Base-by-base conservation (phyloP, 2,888 invertebrate species). In the Papilio elwesi region DNA sequence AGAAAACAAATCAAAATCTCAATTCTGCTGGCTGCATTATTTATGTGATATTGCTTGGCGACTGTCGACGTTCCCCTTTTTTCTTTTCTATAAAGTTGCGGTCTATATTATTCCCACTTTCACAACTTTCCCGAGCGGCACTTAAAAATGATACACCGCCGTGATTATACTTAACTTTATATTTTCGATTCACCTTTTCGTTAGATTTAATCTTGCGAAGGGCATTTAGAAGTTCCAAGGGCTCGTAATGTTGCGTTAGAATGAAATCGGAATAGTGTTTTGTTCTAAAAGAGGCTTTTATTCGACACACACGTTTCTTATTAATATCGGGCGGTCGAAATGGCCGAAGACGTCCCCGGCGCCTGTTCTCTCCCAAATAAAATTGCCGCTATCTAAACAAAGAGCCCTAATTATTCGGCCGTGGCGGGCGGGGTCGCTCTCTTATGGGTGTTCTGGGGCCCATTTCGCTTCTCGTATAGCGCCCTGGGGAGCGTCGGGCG, bases 361-460 rank as follows among this genome's bases (percentile, higher is more conserved):
- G 93, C 87, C 89, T 90, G 92, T 89, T 92, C 91, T 90, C 93
- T 92, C 91, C 93, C 94, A 93, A 94, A 94, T 94, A 94, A 94
- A 94, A 94, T 93, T 94, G 94, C 93, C 90, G 94, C 94, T 94
- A 94, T 94, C 94, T 94, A 94, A 94, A 94, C 94, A 94, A 94
- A 94, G 94, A 94, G 94, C 94, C 94, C 95, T 95, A 95, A 95
- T 95, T 95, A 95, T 95, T 94, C 94, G 94, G 93, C 93, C 93
- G 93, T 93, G 94, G 94, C 93, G 93, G 94, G 95, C 95, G 95
- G 95, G 95, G 95, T 95, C 94, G 94, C 93, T 95, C 95, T 94
- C 95, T 95, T 95, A 95, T 95, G 95, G 95, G 95, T 94, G 95
- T 95, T 95, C 94, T 90, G 95, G 95, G 95, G 95, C 95, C 95